Evolutionary conservation across 2,888 invertebrate species (phyloP), one percentile per base, ranked within the genome.

Genomic region (Syritta pipiens): DNA sequence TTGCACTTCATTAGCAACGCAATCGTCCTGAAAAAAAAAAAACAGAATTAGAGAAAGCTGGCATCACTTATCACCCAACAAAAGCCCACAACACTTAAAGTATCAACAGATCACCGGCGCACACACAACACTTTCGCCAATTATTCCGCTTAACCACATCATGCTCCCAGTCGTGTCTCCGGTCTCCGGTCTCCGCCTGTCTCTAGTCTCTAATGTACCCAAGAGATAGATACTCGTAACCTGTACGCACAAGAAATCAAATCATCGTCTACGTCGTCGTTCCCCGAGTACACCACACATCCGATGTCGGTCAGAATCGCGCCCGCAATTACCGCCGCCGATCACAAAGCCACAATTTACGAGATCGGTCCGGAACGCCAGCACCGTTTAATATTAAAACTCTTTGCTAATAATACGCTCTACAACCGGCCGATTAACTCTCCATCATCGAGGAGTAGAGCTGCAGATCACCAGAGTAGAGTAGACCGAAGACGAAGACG

Each of bases 71-170:
- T 53, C 51, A 28, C 28, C 12, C 51, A 65, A 40, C 37, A 35
- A 46, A 42, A 57, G 35, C 35, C 44, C 9, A 28, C 48, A 32
- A 44, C 10, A 32, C 19, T 12, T n/a, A 19, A 26, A 14, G 14
- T 35, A 28, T 46, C 35, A 55, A 17, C 51, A 22, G 24, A 57
- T 40, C 28, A 32, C 24, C 32, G n/a, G 49, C 12, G 32, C 35
- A 26, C 69, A 37, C 55, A 55, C 69, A 77, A 81, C 79, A 82
- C 82, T 82, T 82, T 82, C 82, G 59, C 81, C 81, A 79, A 79
- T 81, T 82, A 81, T 68, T 81, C 72, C 76, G 68, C 76, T 59
- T 60, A 76, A 74, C 59, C 76, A 75, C 69, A 79, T 71, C 65
- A 42, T 24, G 67, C 67, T 67, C 55, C 48, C 55, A 67, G 57